Evolutionary conservation across 30 jellyfish, hydroid and myxozoan species (phyloP).

Genomic region (Aurelia sp.): DNA sequence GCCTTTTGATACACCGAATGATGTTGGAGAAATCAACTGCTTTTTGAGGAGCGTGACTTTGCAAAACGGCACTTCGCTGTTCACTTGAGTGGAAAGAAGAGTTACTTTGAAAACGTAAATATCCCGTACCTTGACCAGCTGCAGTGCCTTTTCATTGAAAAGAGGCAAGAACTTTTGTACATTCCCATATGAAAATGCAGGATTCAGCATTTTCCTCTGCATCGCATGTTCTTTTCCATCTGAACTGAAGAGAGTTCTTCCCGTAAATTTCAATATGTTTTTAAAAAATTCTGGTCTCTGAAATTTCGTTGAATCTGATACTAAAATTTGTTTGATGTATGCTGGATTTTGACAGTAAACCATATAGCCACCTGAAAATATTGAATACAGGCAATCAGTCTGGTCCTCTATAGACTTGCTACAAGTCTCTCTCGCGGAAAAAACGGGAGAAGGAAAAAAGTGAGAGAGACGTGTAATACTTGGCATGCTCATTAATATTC

Average conservation of each 20-base stretch:
- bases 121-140: constrained; percentile 17
- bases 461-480: too few relatives aligned
- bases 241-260: constrained; percentile 1
- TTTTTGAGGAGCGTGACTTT: too few relatives aligned
- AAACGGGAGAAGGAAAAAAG: too few relatives aligned
- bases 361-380: constrained; percentile 34
- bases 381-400: neutral
- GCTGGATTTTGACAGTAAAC: constrained; percentile 34
- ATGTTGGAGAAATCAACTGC: too few relatives aligned
- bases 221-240: constrained; percentile 39
- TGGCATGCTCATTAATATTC: too few relatives aligned
- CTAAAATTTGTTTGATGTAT: constrained; percentile 10
- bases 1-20: too few relatives aligned
- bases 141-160: constrained; percentile 12
- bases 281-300: constrained; percentile 7
- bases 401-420: too few relatives aligned
- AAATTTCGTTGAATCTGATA: neutral
- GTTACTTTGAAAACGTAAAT: too few relatives aligned
- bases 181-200: constrained; percentile 41
- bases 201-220: constrained; percentile 49
- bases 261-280: neutral
- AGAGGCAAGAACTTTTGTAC: constrained; percentile 31
- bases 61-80: too few relatives aligned
- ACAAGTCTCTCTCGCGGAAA: too few relatives aligned
- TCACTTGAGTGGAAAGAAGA: too few relatives aligned